A percentile compares a stretch with the other conserved stretches of the same genome.
phyloP scores from a whole-genome alignment of 1,140 invertebrate species.

The Leptopilina clavipes region DNA sequence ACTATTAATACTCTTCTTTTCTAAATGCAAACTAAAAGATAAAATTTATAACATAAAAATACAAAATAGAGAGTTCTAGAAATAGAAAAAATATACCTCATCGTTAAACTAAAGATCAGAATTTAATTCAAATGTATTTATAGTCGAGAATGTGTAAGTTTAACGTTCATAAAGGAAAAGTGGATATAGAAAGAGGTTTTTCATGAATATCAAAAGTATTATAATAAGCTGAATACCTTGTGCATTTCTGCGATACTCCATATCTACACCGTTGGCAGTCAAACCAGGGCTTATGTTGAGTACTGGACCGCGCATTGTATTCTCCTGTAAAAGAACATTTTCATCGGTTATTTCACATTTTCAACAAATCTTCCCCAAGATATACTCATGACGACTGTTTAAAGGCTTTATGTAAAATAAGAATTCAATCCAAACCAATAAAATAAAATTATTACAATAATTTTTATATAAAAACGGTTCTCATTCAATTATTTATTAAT shows the following conservation, averaged over 20 bases:
- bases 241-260: slow-evolving; percentile 67
- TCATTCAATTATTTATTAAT: not conserved
- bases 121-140: too few species aligned
- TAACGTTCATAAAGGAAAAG: not conserved
- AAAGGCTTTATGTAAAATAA: not conserved
- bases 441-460: too few species aligned
- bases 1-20: too few species aligned
- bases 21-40: too few species aligned
- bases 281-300: slow-evolving; percentile 70
- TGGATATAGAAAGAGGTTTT: not conserved
- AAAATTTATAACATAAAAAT: too few species aligned
- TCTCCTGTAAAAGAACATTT: slow-evolving; percentile 61
- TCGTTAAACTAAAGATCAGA: too few species aligned
- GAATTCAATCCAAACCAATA: not conserved
- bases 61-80: not conserved
- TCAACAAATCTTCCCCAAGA: not conserved
- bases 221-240: slow-evolving; percentile 61
- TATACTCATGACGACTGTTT: not conserved
- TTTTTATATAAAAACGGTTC: too few species aligned
- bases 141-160: not conserved
- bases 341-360: slow-evolving; percentile 2
- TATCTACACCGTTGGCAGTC: slow-evolving; percentile 66
- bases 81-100: too few species aligned
- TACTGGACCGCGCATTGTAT: slow-evolving; percentile 70
- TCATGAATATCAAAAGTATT: slow-evolving; percentile 2